These are phyloP conservation scores for Atherinosoma microstoma DNA, from an alignment of 2,797 vertebrate species.

Conservation along the genomic window DNA sequence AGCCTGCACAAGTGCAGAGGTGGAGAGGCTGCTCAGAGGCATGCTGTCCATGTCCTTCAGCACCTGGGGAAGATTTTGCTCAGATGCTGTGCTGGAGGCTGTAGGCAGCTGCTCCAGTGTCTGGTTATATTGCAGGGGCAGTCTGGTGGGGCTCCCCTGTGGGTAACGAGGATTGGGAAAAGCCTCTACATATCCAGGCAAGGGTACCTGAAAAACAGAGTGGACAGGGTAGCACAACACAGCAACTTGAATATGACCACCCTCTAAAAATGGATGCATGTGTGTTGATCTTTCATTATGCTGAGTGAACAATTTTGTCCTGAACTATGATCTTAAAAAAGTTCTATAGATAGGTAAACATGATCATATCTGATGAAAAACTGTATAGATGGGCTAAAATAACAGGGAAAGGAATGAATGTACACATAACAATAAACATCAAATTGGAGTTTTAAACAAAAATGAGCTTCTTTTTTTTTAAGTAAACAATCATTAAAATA, in stretches of 20 bases:
- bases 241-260: neutral
- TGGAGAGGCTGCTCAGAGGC: conserved; percentile 94
- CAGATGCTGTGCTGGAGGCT: conserved; percentile 81
- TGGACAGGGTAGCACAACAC: conserved; percentile 5
- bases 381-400: conserved; percentile 28
- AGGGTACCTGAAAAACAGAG: conserved; percentile 86
- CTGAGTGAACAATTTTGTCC: conserved; percentile 50
- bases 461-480: conserved; percentile 24
- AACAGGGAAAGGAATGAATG: conserved; percentile 42
- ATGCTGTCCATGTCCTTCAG: conserved; percentile 84
- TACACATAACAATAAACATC: conserved; percentile 28
- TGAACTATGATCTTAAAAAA: conserved; percentile 47
- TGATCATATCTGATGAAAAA: conserved; percentile 24
- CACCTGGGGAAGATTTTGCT: conserved; percentile 89
- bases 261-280: neutral
- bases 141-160: conserved; percentile 87
- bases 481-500: conserved; percentile 26
- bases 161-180: conserved; percentile 95
- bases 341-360: conserved; percentile 29
- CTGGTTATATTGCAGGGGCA: conserved; percentile 91
- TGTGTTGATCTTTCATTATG: conserved; percentile 35
- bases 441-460: conserved; percentile 53
- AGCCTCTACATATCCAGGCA: conserved; percentile 97
- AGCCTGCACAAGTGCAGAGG: conserved; percentile 95
- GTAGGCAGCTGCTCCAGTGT: conserved; percentile 86